Percentiles rank a stretch among this genome's conserved stretches.
phyloP scores from a whole-genome alignment of 2,797 vertebrate genomes.

The Adelosebastes latens region DNA sequence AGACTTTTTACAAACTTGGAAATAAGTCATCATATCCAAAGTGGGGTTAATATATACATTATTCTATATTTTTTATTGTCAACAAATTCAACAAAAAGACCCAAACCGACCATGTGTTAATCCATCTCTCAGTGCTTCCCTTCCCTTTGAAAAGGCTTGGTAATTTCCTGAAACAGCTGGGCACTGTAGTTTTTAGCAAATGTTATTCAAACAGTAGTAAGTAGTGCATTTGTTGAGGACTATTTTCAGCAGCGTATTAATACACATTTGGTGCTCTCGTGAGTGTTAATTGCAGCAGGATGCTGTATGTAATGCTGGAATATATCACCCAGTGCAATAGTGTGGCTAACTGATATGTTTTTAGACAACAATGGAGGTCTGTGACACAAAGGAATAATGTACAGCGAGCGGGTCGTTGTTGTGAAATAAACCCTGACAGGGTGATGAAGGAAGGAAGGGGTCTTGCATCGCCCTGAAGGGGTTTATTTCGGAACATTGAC shows the following conservation, averaged over 20 bases:
- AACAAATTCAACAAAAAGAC: not conserved
- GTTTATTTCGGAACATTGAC: too few relatives aligned
- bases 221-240: too few relatives aligned
- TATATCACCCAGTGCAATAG: not conserved
- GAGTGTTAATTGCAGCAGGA: not conserved
- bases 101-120: not conserved
- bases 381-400: too few relatives aligned
- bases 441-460: too few relatives aligned
- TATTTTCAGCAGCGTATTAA: not conserved
- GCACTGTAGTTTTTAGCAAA: not conserved
- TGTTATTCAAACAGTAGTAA: not conserved
- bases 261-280: not conserved
- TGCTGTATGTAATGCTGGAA: not conserved
- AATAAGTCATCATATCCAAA: not conserved
- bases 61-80: not conserved
- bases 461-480: too few relatives aligned
- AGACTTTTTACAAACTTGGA: not conserved
- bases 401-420: too few relatives aligned
- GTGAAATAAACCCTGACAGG: too few relatives aligned
- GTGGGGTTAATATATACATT: not conserved
- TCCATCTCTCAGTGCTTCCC: not conserved
- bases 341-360: too few relatives aligned
- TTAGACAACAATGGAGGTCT: too few relatives aligned
- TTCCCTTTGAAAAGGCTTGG: not conserved
- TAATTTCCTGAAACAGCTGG: not conserved